Evolutionary conservation across 2,888 invertebrate species (phyloP).

Genomic region (Latheticus oryzae): DNA sequence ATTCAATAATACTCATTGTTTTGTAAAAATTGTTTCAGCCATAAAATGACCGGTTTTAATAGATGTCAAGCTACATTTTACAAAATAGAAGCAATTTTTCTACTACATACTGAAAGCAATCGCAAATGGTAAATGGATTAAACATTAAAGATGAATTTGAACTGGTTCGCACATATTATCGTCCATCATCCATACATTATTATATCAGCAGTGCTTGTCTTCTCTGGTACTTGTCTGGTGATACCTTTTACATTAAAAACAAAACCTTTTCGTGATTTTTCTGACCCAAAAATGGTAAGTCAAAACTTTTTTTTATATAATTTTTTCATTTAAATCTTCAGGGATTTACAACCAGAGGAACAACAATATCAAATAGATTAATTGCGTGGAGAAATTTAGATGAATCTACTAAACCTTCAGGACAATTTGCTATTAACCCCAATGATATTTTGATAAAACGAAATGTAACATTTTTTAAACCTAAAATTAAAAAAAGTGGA

Average conservation of each 20-base stretch:
- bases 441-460: slow-evolving; percentile 68
- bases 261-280: slow-evolving; percentile 80
- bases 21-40: slow-evolving; percentile 24
- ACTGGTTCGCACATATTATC: slow-evolving; percentile 75
- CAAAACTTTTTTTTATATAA: slow-evolving; percentile 2
- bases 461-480: slow-evolving; percentile 41
- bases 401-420: slow-evolving; percentile 78
- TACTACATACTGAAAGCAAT: slow-evolving; percentile 25
- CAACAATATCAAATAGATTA: slow-evolving; percentile 80
- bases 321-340: slow-evolving; percentile 60
- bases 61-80: slow-evolving; percentile 9
- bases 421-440: slow-evolving; percentile 79
- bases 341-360: slow-evolving; percentile 95
- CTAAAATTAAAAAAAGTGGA: slow-evolving; percentile 42
- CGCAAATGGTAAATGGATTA: slow-evolving; percentile 31
- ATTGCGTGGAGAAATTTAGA: slow-evolving; percentile 88
- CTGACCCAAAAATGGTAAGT: slow-evolving; percentile 84
- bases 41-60: slow-evolving; percentile 30
- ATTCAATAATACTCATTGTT: slow-evolving; percentile 2
- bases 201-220: slow-evolving; percentile 71
- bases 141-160: slow-evolving; percentile 57
- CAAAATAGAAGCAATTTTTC: slow-evolving; percentile 33
- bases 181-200: slow-evolving; percentile 77
- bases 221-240: slow-evolving; percentile 75
- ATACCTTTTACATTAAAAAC: slow-evolving; percentile 73